Evolutionary conservation across 2,797 vertebrate species (phyloP).

Genomic region (Aselliscus stoliczkanus): DNA sequence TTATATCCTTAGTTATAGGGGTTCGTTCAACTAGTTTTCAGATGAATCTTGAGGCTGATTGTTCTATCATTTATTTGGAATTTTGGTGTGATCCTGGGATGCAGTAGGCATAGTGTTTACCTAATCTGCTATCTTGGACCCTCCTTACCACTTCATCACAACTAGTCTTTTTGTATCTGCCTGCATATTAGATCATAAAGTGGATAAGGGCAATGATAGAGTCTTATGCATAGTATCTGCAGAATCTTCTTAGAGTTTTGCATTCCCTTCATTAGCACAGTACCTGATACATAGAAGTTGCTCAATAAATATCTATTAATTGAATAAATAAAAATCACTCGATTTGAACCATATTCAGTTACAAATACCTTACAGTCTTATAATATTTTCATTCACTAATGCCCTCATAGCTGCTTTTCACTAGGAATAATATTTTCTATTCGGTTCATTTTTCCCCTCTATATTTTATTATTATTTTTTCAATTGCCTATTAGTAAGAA

Average conservation of each 20-base stretch:
- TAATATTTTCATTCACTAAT: constrained; percentile 1
- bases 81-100: too few relatives aligned
- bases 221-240: not conserved
- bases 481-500: not conserved
- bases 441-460: not conserved
- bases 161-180: not conserved
- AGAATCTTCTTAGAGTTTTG: not conserved
- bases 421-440: constrained; percentile 40
- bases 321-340: not conserved
- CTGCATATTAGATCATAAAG: not conserved
- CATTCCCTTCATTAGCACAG: not conserved
- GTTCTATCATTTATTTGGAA: too few relatives aligned
- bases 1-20: too few relatives aligned
- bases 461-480: not conserved
- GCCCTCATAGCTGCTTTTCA: not conserved
- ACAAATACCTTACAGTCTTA: not conserved
- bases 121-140: too few relatives aligned
- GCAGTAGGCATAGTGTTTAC: too few relatives aligned
- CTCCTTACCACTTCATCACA: too few relatives aligned
- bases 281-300: not conserved
- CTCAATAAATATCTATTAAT: not conserved
- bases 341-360: not conserved
- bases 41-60: too few relatives aligned
- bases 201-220: not conserved
- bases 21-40: too few relatives aligned